Conservation (phyloP, 2,113 vertebrate genomes). For the Orthochromis malagaraziensis region DNA sequence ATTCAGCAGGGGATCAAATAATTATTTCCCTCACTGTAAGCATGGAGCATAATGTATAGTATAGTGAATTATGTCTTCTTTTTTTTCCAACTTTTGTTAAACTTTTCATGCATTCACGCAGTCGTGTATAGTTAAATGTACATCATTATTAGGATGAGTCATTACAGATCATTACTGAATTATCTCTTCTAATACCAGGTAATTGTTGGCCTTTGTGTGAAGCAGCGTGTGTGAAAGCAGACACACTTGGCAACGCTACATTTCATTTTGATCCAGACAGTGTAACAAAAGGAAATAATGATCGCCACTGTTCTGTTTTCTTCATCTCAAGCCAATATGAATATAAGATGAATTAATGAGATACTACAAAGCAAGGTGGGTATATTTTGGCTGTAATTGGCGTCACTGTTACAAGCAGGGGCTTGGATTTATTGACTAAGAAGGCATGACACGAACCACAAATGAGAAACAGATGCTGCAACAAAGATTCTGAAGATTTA, state of each 20-base stretch:
- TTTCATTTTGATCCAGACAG: background rate
- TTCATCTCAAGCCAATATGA: background rate
- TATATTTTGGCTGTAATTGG: background rate
- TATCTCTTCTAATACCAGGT: background rate
- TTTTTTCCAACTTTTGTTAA: background rate
- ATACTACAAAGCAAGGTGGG: background rate
- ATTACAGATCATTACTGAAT: slow-evolving; percentile 29
- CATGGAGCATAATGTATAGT: background rate
- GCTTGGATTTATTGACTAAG: background rate
- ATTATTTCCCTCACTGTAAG: background rate
- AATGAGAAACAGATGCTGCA: background rate
- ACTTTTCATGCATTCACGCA: background rate
- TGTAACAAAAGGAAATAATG: background rate
- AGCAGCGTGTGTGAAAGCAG: background rate
- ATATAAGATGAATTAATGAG: background rate
- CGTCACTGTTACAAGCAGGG: background rate
- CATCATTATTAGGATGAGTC: background rate
- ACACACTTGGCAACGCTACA: background rate
- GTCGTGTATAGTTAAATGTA: background rate
- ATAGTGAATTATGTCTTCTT: background rate
- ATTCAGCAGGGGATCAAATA: background rate
- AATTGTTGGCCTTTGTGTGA: slow-evolving; percentile 12
- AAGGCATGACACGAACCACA: background rate
- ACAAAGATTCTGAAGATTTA: background rate
- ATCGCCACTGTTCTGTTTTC: background rate